phyloP scores from a whole-genome alignment of 2,797 vertebrate species.

The Enteromius anoplus region DNA sequence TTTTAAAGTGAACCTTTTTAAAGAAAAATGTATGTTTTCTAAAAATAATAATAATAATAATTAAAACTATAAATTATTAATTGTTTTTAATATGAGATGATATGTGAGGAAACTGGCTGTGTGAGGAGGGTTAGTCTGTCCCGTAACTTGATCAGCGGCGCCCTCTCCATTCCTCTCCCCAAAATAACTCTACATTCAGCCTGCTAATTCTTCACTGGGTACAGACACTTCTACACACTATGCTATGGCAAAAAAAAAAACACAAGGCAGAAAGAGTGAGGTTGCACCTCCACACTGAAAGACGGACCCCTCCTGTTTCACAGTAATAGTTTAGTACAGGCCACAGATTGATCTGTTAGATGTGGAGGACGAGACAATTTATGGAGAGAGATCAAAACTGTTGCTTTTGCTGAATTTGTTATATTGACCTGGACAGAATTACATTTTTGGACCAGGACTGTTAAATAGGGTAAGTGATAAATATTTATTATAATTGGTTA shows the following conservation, averaged over 20 bases:
- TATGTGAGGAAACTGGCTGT: conserved; percentile 39
- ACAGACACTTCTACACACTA: conserved; percentile 29
- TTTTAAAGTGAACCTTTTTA: not conserved
- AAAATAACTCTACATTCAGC: conserved; percentile 71
- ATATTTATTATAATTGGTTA: conserved; percentile 31
- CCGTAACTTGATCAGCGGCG: conserved; percentile 68
- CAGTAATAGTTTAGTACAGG: conserved; percentile 16
- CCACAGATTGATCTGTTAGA: conserved; percentile 1
- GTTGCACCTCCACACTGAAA: conserved; percentile 23
- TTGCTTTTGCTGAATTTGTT: not conserved
- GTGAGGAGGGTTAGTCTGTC: conserved; percentile 42
- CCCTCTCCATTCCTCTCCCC: conserved; percentile 63
- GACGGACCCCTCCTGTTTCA: conserved; percentile 8
- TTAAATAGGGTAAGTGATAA: conserved; percentile 47
- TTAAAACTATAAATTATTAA: not conserved
- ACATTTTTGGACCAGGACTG: conserved; percentile 32
- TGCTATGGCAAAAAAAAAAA: conserved; percentile 4
- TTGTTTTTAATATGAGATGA: conserved; percentile 5
- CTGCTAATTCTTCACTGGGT: conserved; percentile 38
- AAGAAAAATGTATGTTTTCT: not conserved
- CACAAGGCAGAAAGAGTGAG: conserved; percentile 27
- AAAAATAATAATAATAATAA: too few species aligned
- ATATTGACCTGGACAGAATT: not conserved
- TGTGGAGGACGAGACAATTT: not conserved
- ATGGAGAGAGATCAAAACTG: conserved; percentile 1